Base-by-base conservation (phyloP, 1,140 invertebrate genomes). In the Drosophila subpulchrella region DNA sequence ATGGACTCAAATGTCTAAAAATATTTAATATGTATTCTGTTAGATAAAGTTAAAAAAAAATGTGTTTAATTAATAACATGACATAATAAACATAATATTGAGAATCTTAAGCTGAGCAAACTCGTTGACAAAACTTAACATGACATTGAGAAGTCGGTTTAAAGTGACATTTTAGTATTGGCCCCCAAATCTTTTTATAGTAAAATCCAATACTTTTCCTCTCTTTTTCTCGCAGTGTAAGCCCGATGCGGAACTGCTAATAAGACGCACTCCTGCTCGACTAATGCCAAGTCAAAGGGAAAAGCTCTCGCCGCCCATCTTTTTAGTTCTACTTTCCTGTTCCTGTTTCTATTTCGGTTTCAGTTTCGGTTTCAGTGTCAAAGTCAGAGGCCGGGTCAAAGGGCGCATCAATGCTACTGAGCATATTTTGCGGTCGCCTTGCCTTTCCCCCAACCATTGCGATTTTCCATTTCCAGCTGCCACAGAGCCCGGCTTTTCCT, bases 351-450 rank as follows among this genome's bases (percentile, higher is more conserved):
- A 36, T 50, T 51, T 65, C 60, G 39, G 62, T 41, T 63, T 62
- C 60, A 13, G 50, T 32, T 44, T 32, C 30, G 38, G 59, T 51
- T 65, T 68, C 60, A 58, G 62, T 41, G 46, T 38, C 59, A 66
- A 48, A 72, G 47, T 53, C 42, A 41, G 56, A 82, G 70, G 47
- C 57, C 73, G 76, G 74, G 75, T 66, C 71, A 75, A 66, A 79
- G 79, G 75, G 80, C 79, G 57, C 78, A 81, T 82, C 75, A 68
- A 82, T 81, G 78, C 44, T 36, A 63, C 58, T 74, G 74, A 83
- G 56, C 80, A 83, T 83, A 79, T 83, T 83, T 62, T 83, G 42
- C 53, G 66, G 39, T 78, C 58, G 50, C 42, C 24, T 51, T 13
- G 38, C 46, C 36, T 70, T 39, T 36, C 51, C 20, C 20, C 13